phyloP scores from a whole-genome alignment of 2,113 vertebrate genomes.

The Lophura nycthemera region DNA sequence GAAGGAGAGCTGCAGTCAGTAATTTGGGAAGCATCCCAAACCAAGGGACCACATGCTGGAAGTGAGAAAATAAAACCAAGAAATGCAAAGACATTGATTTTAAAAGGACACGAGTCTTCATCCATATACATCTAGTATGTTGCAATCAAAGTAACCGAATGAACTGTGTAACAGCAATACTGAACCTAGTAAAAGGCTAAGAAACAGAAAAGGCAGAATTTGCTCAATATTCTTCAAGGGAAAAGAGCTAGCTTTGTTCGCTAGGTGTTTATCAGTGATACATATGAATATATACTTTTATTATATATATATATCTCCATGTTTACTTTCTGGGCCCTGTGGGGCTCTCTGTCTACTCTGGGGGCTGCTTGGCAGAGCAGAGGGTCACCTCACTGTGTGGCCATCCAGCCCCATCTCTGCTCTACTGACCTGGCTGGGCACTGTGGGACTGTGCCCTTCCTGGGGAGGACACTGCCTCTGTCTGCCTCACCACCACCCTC shows the following conservation, averaged over 20 bases:
- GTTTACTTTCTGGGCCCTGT: neutral
- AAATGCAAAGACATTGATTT: neutral
- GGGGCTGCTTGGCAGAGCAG: neutral
- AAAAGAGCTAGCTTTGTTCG: neutral
- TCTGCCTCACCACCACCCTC: neutral
- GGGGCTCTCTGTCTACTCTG: neutral
- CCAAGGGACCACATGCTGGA: neutral
- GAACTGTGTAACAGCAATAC: neutral
- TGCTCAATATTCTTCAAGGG: neutral
- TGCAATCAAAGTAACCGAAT: neutral
- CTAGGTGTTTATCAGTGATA: too few relatives aligned
- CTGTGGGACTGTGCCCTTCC: accelerated
- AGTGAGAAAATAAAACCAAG: neutral
- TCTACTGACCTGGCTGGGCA: neutral
- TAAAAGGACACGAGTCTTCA: neutral
- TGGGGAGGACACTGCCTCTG: accelerated
- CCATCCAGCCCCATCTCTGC: neutral
- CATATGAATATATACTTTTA: accelerated
- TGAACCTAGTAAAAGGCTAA: neutral
- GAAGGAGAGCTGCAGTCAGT: neutral
- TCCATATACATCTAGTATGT: neutral
- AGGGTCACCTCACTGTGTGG: accelerated
- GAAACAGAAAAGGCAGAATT: neutral
- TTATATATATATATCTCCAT: neutral
- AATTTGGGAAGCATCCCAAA: neutral